A percentile compares a stretch with the other conserved stretches of the same genome.
phyloP scores from a whole-genome alignment of 23 tunicate species.

The Halocynthia aurantium region DNA sequence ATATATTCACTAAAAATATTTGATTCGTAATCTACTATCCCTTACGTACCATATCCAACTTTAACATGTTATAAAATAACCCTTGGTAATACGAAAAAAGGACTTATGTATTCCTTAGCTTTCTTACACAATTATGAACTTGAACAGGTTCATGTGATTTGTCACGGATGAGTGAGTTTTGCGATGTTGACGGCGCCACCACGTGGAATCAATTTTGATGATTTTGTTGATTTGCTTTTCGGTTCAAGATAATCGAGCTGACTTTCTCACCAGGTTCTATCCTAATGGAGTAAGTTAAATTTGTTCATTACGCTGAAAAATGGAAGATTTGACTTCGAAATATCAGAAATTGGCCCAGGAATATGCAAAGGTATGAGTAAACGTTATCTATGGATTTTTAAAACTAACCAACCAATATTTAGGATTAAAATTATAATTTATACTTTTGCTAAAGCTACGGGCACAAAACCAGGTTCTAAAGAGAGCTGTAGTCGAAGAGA shows the following conservation, averaged over 20 bases:
- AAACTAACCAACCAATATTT: no score
- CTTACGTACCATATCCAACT: no score
- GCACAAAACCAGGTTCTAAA: constrained; percentile 91
- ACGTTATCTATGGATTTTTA: not conserved
- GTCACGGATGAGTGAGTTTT: no score
- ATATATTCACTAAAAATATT: no score
- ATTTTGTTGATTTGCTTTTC: not conserved
- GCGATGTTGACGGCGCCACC: not conserved
- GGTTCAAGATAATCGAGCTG: no score
- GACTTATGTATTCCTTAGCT: no score
- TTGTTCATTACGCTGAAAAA: not conserved
- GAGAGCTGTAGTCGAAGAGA: constrained; percentile 61
- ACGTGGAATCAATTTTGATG: not conserved
- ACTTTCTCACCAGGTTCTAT: not conserved
- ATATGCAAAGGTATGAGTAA: constrained; percentile 62
- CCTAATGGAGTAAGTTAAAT: not conserved
- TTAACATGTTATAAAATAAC: no score
- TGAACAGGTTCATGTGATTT: no score
- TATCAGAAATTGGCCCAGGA: constrained; percentile 86
- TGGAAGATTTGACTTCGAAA: constrained; percentile 46
- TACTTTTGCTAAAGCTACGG: constrained; percentile 33
- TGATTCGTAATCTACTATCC: no score
- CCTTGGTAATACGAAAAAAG: no score
- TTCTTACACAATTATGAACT: no score
- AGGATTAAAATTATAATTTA: no score